Evolutionary conservation across 1,140 invertebrate genomes (phyloP).

Genomic region (Melitaea cinxia): DNA sequence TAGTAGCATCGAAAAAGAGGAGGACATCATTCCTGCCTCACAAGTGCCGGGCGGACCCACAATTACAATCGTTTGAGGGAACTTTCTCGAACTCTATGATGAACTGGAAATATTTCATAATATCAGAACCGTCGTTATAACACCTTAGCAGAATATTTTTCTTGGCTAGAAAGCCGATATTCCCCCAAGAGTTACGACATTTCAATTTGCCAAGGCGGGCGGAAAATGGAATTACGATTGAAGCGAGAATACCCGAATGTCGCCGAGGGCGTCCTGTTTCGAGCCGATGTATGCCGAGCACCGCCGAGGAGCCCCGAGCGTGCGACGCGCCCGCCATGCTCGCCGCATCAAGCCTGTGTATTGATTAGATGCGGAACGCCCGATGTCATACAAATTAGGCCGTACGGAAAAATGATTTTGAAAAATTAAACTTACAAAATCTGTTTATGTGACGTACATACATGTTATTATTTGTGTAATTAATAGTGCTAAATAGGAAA

Average conservation of each 20-base stretch:
- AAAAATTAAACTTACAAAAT: conserved; percentile 21
- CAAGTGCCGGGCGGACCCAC: conserved; percentile 62
- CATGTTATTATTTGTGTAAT: background rate
- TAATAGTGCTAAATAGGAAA: too few species aligned
- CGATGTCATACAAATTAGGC: conserved; percentile 81
- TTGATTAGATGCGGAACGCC: conserved; percentile 82
- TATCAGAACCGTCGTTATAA: conserved; percentile 74
- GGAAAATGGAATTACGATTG: conserved; percentile 82
- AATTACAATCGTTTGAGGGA: conserved; percentile 64
- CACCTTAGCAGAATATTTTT: conserved; percentile 79
- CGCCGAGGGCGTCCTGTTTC: conserved; percentile 51
- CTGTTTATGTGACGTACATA: too few species aligned
- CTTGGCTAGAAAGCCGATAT: conserved; percentile 80
- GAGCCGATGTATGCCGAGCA: conserved; percentile 55
- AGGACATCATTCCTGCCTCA: conserved; percentile 36
- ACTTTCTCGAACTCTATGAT: conserved; percentile 65
- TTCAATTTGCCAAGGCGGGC: conserved; percentile 83
- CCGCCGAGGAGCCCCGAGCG: conserved; percentile 55
- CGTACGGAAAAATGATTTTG: conserved; percentile 75
- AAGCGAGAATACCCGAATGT: conserved; percentile 75
- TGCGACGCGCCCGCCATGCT: conserved; percentile 52
- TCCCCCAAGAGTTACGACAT: conserved; percentile 82
- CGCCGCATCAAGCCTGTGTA: conserved; percentile 70
- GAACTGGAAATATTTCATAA: conserved; percentile 78
- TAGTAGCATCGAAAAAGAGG: conserved; percentile 20